A percentile compares a stretch with the other conserved stretches of the same genome.
phyloP scores from a whole-genome alignment of 2,113 vertebrate genomes.

The Chionodraco myersi region DNA sequence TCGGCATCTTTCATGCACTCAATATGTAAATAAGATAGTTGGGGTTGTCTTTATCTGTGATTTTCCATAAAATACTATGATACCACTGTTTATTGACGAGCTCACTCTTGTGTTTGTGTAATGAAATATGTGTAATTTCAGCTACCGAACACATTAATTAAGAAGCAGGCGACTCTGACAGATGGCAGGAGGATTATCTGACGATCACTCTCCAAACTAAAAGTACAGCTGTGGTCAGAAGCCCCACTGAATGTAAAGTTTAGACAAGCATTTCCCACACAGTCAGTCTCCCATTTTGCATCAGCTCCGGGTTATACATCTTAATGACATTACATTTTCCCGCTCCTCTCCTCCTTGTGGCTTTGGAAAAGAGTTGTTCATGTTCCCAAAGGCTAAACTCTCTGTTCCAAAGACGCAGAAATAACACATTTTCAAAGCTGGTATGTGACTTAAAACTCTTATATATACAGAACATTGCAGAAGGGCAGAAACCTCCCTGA shows the following conservation, averaged over 20 bases:
- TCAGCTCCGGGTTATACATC: conserved; percentile 42
- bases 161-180: neutral
- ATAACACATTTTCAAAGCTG: conserved; percentile 66
- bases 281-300: conserved; percentile 22
- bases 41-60: neutral
- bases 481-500: conserved; percentile 32
- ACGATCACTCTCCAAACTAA: neutral
- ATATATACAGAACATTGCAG: conserved; percentile 51
- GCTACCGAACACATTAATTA: neutral
- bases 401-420: conserved; percentile 35
- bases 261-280: conserved; percentile 38
- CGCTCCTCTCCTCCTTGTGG: conserved; percentile 37
- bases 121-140: no score
- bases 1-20: neutral
- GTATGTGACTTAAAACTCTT: conserved; percentile 57
- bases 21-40: neutral
- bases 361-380: conserved; percentile 35
- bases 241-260: conserved; percentile 15
- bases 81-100: neutral
- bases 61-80: neutral
- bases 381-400: conserved; percentile 24
- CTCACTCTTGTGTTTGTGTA: neutral
- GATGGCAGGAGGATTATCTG: neutral
- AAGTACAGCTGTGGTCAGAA: conserved; percentile 19
- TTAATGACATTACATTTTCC: conserved; percentile 39